Conservation (phyloP, 2,797 vertebrate species). For the Pelodytes ibericus region DNA sequence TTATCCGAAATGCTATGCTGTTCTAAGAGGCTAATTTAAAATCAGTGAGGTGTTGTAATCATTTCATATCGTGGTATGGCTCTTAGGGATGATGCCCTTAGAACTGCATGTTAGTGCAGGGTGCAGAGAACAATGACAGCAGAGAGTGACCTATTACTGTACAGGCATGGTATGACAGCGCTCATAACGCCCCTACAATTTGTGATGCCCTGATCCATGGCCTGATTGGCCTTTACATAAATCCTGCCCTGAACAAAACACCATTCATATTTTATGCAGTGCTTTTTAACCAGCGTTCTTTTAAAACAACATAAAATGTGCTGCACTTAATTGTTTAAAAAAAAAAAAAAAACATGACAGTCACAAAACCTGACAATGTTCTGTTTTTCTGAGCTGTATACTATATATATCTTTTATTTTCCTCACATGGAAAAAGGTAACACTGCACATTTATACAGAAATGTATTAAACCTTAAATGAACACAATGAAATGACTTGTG, state of each 20-base stretch:
- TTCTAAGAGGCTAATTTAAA: not conserved
- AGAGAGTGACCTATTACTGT: conserved; percentile 5
- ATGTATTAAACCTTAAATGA: not conserved
- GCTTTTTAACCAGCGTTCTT: not conserved
- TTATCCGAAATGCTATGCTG: not conserved
- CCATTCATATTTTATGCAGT: not conserved
- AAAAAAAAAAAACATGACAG: not conserved
- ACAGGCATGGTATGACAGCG: not conserved
- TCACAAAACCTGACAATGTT: not conserved
- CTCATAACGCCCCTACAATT: conserved; percentile 12
- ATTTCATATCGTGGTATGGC: not conserved
- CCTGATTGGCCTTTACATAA: not conserved
- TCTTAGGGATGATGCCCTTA: not conserved
- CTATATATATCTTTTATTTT: not conserved
- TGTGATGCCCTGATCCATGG: not conserved
- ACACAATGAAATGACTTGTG: conserved; percentile 10
- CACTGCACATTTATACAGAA: not conserved
- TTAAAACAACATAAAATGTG: not conserved
- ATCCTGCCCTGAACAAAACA: not conserved
- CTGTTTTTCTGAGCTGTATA: not conserved
- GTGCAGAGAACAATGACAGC: conserved; percentile 1
- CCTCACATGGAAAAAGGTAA: not conserved
- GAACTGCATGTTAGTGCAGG: not conserved
- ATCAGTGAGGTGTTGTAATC: not conserved
- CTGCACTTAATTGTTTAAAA: conserved; percentile 2